Base-by-base conservation (phyloP, 2,797 vertebrate genomes). In the Phylloscopus collybita region DNA sequence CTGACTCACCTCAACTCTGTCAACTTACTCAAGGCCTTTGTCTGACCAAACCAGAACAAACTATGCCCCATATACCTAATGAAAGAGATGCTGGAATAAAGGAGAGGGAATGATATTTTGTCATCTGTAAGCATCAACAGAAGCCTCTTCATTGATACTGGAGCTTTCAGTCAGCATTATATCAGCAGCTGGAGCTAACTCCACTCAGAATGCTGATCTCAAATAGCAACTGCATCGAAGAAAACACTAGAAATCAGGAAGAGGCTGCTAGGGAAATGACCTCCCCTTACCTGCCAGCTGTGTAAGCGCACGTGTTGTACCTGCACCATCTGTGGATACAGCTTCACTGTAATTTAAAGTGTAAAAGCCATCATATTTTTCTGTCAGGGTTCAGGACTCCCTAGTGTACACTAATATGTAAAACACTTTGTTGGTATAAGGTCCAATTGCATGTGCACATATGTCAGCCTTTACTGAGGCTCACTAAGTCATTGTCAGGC, bases 401-500 rank as follows among this genome's bases (percentile, higher is more conserved):
- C 93, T 72, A 57, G 91, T 81, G 91, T 64, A 81, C 82, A 50
- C 59, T 95, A 92, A 90, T n/a, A 92, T 7, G 54, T 69, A 91
- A 92, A 94, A 86, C 4, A 12, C 59, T 87, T 94, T 92, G 91
- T 79, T 90, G 59, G 82, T 94, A 23, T 70, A 91, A 78, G 47
- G 79, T 86, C 86, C 91, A 84, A 73, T 74, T 81, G 82, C 73
- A 53, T 26, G 51, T 66, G 70, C 69, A 92, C 95, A 92, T 66
- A 84, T 92, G 93, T 96, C 93, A 92, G 85, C 76, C 80, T 80
- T 89, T 88, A 91, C 69, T 34, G 66, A 93, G 91, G 75, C 72
- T 91, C 93, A 65, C 91, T 49, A 91, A 86, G 89, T 51, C 92
- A 81, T 91, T 92, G 87, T 94, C 95, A 92, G 92, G 87, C 95